Evolutionary conservation across 1,140 invertebrate genomes (phyloP), one percentile per base, ranked within the genome.

Genomic region (Anthonomus grandis): DNA sequence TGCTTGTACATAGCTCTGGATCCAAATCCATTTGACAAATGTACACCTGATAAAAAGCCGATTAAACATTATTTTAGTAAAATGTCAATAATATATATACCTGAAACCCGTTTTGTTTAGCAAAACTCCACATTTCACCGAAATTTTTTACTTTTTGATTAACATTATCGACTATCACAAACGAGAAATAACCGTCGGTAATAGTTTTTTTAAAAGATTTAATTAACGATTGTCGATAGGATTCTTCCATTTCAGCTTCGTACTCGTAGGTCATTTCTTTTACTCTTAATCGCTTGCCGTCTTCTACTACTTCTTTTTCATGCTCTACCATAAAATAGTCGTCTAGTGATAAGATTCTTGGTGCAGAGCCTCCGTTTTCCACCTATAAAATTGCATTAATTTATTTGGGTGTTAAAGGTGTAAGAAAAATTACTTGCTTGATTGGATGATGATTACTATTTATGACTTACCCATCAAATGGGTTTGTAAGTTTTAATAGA

Each of bases 261-360:
- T 90, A 97, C 70, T 96, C 93, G 72, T 95, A 97, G 46, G 91
- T 85, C 77, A 95, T 83, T 60, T 90, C 86, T 47, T 80, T 82
- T 34, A 78, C 75, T 56, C 77, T 83, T 5, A 86, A 74, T 71
- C 80, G 85, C 67, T 87, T 90, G 10, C 90, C 90, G 51, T 89
- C 90, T 62, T 87, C 84, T 23, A 80, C 81, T 59, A 86, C 81
- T 67, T 86, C 82, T 64, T 86, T 85, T 73, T 95, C 93, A 44
- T 86, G 83, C 78, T 97, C 94, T 38, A 89, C 85, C 76, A 96
- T 88, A 67, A 96, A 97, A 74, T 97, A 98, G 78, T 98, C 94
- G 75, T 98, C 94, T 36, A 98, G 81, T 59, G 90, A 93, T 47
- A 97, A 80, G 66, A 98, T 95, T 60, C 95, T 79, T 2, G 90